phyloP scores from a whole-genome alignment of 2,113 vertebrate genomes.

The Calypte anna region DNA sequence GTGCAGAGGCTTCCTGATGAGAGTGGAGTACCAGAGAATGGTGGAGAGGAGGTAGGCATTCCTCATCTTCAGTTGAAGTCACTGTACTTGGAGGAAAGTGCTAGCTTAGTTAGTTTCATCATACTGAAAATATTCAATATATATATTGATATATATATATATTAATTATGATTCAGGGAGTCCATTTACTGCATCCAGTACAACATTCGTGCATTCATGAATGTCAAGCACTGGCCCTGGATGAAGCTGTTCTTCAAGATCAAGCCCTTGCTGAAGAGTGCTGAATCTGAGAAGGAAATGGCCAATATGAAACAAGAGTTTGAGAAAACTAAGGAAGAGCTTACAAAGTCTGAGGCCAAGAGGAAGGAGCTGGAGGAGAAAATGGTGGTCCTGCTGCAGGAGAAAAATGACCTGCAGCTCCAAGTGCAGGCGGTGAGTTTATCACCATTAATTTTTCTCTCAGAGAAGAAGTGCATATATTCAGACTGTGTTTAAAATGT shows the following conservation, averaged over 20 bases:
- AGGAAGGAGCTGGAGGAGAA: constrained; percentile 86
- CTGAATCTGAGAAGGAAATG: constrained; percentile 87
- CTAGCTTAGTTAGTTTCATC: background rate
- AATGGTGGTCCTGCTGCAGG: constrained; percentile 68
- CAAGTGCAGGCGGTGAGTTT: constrained; percentile 86
- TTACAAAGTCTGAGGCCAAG: constrained; percentile 80
- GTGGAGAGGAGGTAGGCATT: too few species aligned
- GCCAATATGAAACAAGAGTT: constrained; percentile 85
- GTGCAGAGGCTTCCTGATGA: constrained; percentile 68
- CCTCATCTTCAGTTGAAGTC: too few species aligned
- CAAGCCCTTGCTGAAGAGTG: constrained; percentile 84
- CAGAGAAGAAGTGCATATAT: background rate
- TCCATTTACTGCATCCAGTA: constrained; percentile 84
- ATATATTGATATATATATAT: background rate
- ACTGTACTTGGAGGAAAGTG: background rate
- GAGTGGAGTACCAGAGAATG: too few species aligned
- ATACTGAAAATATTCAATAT: background rate
- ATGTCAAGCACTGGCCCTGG: constrained; percentile 82
- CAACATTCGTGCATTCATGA: constrained; percentile 85
- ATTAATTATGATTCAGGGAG: constrained; percentile 69
- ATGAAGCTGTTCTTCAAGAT: constrained; percentile 84
- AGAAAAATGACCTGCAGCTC: constrained; percentile 77
- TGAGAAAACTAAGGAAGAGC: constrained; percentile 78
- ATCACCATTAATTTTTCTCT: background rate
- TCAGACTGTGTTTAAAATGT: background rate